Percentiles rank a stretch among this genome's conserved stretches.
Conservation (phyloP, 2,113 vertebrate species). For the Ageneiosus marmoratus region DNA sequence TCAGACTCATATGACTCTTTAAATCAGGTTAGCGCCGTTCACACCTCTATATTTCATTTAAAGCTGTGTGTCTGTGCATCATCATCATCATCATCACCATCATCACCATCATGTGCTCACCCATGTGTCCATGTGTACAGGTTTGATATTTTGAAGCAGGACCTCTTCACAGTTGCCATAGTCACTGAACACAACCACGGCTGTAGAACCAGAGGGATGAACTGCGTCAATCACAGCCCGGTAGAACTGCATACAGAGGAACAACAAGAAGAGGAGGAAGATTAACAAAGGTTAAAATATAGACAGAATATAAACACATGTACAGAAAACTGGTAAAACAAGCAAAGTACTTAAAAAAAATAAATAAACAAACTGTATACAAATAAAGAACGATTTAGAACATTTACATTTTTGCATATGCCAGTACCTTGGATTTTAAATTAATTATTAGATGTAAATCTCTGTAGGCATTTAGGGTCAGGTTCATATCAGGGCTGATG, state of each 20-base stretch:
- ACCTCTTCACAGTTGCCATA: slow-evolving; percentile 99
- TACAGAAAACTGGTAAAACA: background rate
- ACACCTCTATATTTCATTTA: background rate
- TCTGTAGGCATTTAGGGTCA: background rate
- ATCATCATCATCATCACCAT: background rate
- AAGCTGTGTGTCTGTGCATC: background rate
- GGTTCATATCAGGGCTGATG: background rate
- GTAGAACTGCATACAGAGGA: slow-evolving; percentile 81
- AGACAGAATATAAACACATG: background rate
- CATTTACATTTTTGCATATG: background rate
- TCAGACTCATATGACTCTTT: too few species aligned
- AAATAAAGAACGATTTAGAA: slow-evolving; percentile 1
- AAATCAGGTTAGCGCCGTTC: background rate
- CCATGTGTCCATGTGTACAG: slow-evolving; percentile 83
- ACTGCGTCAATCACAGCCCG: slow-evolving; percentile 92
- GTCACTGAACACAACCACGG: slow-evolving; percentile 94
- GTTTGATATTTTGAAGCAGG: slow-evolving; percentile 92
- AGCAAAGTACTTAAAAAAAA: background rate
- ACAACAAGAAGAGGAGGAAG: background rate
- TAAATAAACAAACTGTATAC: background rate
- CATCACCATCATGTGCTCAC: slow-evolving; percentile 69
- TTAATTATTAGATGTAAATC: background rate
- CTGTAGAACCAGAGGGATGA: slow-evolving; percentile 93
- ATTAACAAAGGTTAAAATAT: background rate
- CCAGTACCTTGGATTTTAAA: too few species aligned